phyloP scores from a whole-genome alignment of 2,797 vertebrate species.

The Sparidentex hasta region DNA sequence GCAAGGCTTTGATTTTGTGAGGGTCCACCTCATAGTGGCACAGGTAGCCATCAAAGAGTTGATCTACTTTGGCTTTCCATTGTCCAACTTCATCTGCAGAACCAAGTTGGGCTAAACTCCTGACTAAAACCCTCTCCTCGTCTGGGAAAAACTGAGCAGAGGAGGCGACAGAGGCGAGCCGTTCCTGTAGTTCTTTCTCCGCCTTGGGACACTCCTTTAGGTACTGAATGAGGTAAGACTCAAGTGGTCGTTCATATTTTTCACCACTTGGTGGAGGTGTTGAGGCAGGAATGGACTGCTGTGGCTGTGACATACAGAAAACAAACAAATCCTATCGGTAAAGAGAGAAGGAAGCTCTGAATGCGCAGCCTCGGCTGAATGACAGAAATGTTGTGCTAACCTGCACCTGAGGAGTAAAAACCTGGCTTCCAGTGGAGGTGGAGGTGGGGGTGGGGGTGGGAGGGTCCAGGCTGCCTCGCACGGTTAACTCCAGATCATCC shows the following conservation, averaged over 20 bases:
- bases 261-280: constrained; percentile 4
- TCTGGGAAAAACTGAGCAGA: constrained; percentile 51
- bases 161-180: constrained; percentile 42
- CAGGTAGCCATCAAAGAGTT: constrained; percentile 53
- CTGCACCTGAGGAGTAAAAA: not conserved
- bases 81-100: not conserved
- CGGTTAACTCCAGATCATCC: constrained; percentile 29
- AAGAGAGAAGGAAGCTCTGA: too few species aligned
- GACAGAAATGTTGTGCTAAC: not conserved
- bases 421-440: not conserved
- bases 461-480: constrained; percentile 8
- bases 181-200: constrained; percentile 22
- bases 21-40: constrained; percentile 61
- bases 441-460: not conserved
- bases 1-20: constrained; percentile 55
- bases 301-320: constrained; percentile 11
- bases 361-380: not conserved
- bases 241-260: constrained; percentile 33
- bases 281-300: not conserved
- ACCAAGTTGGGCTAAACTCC: not conserved
- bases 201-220: constrained; percentile 54
- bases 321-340: not conserved
- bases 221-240: constrained; percentile 41
- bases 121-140: constrained; percentile 45
- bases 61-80: constrained; percentile 52